phyloP scores from a whole-genome alignment of 2,888 invertebrate species.

The Dryococelus australis region DNA sequence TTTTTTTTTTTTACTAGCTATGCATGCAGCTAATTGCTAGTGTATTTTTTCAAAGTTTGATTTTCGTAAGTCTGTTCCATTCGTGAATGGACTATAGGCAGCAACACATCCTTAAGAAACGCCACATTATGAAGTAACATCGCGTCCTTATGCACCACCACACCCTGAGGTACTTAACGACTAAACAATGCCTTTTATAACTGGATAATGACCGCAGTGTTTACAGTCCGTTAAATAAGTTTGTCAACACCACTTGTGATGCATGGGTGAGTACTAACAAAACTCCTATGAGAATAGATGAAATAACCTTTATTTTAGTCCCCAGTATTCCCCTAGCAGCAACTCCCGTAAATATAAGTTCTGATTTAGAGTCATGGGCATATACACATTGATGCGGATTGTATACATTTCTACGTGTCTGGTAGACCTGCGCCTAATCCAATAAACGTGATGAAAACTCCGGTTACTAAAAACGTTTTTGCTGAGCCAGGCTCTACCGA shows the following conservation, averaged over 20 bases:
- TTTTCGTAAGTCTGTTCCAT: too few relatives aligned
- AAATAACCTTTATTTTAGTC: conserved; percentile 9
- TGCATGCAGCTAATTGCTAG: too few relatives aligned
- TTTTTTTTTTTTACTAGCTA: too few relatives aligned
- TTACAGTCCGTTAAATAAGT: background rate
- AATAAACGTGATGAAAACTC: background rate
- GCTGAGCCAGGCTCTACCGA: too few relatives aligned
- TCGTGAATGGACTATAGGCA: too few relatives aligned
- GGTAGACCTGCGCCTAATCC: background rate
- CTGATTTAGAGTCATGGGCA: conserved; percentile 1
- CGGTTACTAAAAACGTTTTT: too few relatives aligned
- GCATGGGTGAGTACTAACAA: conserved; percentile 20
- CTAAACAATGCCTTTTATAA: background rate
- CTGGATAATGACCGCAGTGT: background rate
- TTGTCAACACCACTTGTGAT: conserved; percentile 19
- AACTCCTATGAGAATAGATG: background rate
- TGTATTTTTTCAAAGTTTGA: too few relatives aligned
- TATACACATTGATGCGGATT: conserved; percentile 23
- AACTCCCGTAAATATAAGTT: conserved; percentile 26
- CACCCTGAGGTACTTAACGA: background rate
- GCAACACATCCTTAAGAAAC: too few relatives aligned
- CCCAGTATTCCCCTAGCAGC: background rate
- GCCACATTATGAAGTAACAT: too few relatives aligned
- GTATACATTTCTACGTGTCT: background rate
- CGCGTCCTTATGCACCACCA: too few relatives aligned